A percentile compares a stretch with the other conserved stretches of the same genome.
phyloP scores from a whole-genome alignment of 1,140 invertebrate genomes.

The Hermetia illucens region DNA sequence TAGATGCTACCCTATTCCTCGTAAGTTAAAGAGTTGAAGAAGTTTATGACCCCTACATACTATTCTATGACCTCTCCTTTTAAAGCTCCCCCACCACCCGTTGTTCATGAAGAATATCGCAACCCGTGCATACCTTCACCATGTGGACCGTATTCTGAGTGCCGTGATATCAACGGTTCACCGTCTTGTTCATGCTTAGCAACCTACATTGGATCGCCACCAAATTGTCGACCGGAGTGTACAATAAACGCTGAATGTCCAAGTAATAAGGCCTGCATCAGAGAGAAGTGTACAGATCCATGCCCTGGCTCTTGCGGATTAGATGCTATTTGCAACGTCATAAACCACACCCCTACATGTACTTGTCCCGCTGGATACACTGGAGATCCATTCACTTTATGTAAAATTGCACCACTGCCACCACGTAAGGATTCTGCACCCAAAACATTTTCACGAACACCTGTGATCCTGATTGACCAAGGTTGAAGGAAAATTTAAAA shows the following conservation, averaged over 20 bases:
- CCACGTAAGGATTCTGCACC: constrained; percentile 21
- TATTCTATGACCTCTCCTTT: constrained; percentile 6
- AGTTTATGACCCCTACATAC: background rate
- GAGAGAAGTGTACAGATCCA: constrained; percentile 67
- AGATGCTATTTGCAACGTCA: constrained; percentile 63
- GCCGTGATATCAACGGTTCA: constrained; percentile 51
- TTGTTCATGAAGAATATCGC: constrained; percentile 14
- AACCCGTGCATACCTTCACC: constrained; percentile 69
- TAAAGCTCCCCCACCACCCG: constrained; percentile 27
- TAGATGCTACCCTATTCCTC: constrained; percentile 28
- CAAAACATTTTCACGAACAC: constrained; percentile 6
- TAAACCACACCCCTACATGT: constrained; percentile 73
- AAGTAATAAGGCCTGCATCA: constrained; percentile 63
- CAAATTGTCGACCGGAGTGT: constrained; percentile 67
- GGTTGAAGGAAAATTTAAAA: too few relatives aligned
- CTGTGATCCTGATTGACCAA: too few relatives aligned
- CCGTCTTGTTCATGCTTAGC: constrained; percentile 65
- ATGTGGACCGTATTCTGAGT: constrained; percentile 68
- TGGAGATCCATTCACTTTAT: constrained; percentile 61
- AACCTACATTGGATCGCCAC: constrained; percentile 60
- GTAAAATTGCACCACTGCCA: constrained; percentile 28
- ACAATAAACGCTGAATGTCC: constrained; percentile 69
- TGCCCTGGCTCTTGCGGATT: constrained; percentile 65
- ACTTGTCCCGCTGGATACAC: constrained; percentile 53
- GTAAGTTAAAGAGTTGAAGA: constrained; percentile 13